These are phyloP conservation scores for Aldrovandia affinis DNA, from an alignment of 2,797 vertebrate species.

Conservation along the genomic window DNA sequence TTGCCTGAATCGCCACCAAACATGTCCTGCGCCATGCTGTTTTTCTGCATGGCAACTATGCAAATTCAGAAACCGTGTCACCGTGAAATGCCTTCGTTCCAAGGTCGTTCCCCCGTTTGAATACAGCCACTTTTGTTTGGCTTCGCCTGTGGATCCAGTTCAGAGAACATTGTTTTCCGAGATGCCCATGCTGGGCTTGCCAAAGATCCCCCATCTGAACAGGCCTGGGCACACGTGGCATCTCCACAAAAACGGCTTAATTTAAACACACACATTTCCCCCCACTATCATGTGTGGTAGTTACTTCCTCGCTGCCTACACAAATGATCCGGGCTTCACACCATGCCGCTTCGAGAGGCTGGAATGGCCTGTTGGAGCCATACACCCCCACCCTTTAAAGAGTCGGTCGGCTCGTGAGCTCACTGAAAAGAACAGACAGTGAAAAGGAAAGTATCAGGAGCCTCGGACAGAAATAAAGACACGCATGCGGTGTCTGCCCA, in stretches of 20 bases:
- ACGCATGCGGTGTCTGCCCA: not conserved
- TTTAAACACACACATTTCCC: conserved; percentile 8
- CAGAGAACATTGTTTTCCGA: not conserved
- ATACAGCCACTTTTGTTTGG: not conserved
- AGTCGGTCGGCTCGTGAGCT: not conserved
- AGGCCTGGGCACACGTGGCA: not conserved
- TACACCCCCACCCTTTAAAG: not conserved
- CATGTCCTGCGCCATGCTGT: not conserved
- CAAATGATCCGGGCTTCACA: not conserved
- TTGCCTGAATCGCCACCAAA: not conserved
- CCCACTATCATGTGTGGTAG: not conserved
- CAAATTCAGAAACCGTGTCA: conserved; percentile 11
- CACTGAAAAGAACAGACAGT: not conserved
- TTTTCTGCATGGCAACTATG: conserved; percentile 2
- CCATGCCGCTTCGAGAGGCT: not conserved
- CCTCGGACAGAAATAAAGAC: not conserved
- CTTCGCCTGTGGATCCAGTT: not conserved
- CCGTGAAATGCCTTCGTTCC: not conserved
- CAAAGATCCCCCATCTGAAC: not conserved
- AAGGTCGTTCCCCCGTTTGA: not conserved
- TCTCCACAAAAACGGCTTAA: not conserved
- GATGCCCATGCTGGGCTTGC: not conserved
- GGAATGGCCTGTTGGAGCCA: not conserved
- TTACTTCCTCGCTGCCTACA: not conserved
- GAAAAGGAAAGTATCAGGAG: not conserved